Percentiles rank a stretch among this genome's conserved stretches.
These are phyloP conservation scores for Sphenodon punctatus DNA, from an alignment of 2,797 vertebrate species.

Conservation along the genomic window DNA sequence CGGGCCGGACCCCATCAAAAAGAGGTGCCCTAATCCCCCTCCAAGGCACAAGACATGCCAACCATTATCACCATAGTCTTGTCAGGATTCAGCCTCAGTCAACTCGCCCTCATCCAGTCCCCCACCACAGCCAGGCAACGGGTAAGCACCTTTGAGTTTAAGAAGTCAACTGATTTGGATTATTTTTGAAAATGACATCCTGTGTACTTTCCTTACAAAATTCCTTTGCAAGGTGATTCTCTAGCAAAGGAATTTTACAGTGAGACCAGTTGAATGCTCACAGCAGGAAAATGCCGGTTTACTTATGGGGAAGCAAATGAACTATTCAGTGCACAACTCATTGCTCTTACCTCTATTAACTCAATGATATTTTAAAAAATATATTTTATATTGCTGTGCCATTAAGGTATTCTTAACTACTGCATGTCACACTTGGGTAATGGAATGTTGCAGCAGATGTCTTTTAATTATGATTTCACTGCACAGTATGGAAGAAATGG, in stretches of 20 bases:
- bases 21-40: too few relatives aligned
- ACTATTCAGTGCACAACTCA: not conserved
- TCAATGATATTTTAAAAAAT: slow-evolving; percentile 16
- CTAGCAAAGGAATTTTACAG: not conserved
- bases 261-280: not conserved
- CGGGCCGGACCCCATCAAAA: too few relatives aligned
- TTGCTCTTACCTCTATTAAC: slow-evolving; percentile 13
- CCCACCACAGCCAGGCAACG: too few relatives aligned
- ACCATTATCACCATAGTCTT: too few relatives aligned
- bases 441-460: slow-evolving; percentile 11
- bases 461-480: not conserved
- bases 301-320: slow-evolving; percentile 19
- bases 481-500: not conserved
- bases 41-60: too few relatives aligned
- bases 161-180: not conserved
- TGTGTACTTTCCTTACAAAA: not conserved
- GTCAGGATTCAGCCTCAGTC: too few relatives aligned
- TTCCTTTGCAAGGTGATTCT: not conserved
- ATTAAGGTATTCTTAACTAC: not conserved
- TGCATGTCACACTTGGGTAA: not conserved
- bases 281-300: slow-evolving; percentile 1
- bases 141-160: too few relatives aligned
- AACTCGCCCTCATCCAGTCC: too few relatives aligned
- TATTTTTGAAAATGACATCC: not conserved
- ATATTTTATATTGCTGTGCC: not conserved